Base-by-base conservation (phyloP, 2,797 vertebrate species). In the Rhodeus uyekii region DNA sequence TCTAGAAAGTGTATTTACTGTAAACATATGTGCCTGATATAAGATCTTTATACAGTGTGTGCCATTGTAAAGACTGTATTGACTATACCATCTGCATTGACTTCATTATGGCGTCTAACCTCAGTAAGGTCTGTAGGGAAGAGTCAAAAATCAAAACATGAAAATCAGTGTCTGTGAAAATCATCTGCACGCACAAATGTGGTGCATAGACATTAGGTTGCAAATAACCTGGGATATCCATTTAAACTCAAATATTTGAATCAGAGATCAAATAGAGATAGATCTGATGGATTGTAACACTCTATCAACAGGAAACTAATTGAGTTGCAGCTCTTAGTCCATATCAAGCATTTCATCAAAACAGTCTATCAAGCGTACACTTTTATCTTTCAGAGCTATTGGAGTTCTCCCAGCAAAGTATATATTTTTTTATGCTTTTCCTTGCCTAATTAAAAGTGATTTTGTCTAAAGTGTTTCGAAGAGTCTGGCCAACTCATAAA, bases 401-500 rank as follows among this genome's bases (percentile, higher is more conserved):
- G 55, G 39, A 61, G 39, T 18, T 48, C 67, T 60, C n/a, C 42
- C 58, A 42, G 36, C 46, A 65, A 74, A 53, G 34, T 53, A 64
- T 53, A 36, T 18, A 55, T 81, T 53, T 24, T 36, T 18, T 58
- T 58, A 36, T 44, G 36, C 19, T 50, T 76, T 81, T 27, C 27
- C 39, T 39, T 39, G 44, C 60, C 44, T 48, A 61, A 76, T 76
- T 82, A 76, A 82, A 82, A 76, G 61, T 36, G 14, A 60, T 76
- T 82, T 69, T 12, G 63, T 24, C 61, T 55, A 46, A 76, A 46
- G 50, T 19, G 29, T 68, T 36, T 50, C 2, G 9, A 46, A 38
- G 48, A 68, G 8, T 42, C 10, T 6, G 38, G 61, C 72, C 50
- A 76, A 36, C 60, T 73, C 8, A 12, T 46, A 29, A 38, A 76